Conservation (phyloP, 1,140 invertebrate genomes). For the honey bee (Apis mellifera) region Amel_HAv3.1 CM009936.2:14679501-14680000, state of each 20-base stretch:
- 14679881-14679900: slow-evolving; percentile 41
- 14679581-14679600: no score
- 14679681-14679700: no score
- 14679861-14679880: background rate
- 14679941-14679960: slow-evolving; percentile 45
- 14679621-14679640: no score
- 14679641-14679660: no score
- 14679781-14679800: background rate
- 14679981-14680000: slow-evolving; percentile 26
- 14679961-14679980: slow-evolving; percentile 39
- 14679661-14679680: background rate
- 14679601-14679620: no score
- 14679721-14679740: no score
- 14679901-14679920: slow-evolving; percentile 38
- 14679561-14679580: no score
- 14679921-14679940: slow-evolving; percentile 38
- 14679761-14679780: background rate
- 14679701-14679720: no score
- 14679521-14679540: no score
- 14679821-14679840: slow-evolving; percentile 28
- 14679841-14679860: background rate
- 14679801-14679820: background rate
- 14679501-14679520: no score
- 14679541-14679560: no score
- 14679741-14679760: no score